phyloP scores from a whole-genome alignment of 2,797 vertebrate genomes.

The Ptychobarbus kaznakovi region DNA sequence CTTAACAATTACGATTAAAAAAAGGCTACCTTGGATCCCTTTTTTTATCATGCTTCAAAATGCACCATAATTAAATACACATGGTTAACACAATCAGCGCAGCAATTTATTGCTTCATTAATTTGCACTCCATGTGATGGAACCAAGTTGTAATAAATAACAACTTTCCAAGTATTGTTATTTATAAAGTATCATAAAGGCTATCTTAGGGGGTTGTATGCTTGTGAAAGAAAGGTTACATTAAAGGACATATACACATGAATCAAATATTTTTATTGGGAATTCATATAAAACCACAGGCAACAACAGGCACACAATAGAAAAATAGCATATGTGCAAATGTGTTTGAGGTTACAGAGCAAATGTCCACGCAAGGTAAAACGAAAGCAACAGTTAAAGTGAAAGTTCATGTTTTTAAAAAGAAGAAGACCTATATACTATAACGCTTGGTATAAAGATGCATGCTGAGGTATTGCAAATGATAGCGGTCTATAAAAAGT shows the following conservation, averaged over 20 bases:
- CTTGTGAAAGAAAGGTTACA: not conserved
- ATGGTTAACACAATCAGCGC: not conserved
- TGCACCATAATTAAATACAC: not conserved
- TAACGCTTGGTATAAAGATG: constrained; percentile 18
- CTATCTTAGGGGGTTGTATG: no score
- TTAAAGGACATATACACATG: constrained; percentile 13
- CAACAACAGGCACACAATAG: constrained; percentile 43
- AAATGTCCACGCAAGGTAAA: not conserved
- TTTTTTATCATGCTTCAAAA: not conserved
- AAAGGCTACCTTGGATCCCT: not conserved
- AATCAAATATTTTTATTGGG: constrained; percentile 53
- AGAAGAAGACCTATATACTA: constrained; percentile 1
- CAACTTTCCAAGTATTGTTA: not conserved
- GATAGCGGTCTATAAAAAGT: constrained; percentile 15
- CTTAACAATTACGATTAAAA: not conserved
- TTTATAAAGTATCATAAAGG: not conserved
- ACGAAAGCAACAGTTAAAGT: not conserved
- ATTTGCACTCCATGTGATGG: not conserved
- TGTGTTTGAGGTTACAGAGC: not conserved
- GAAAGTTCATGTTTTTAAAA: not conserved
- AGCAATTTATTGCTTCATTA: not conserved
- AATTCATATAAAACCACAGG: constrained; percentile 47
- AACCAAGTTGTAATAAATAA: not conserved
- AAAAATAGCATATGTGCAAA: constrained; percentile 58
- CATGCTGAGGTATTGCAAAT: not conserved